Evolutionary conservation across 2,888 invertebrate genomes (phyloP).

Genomic region (Drosophila koepferae): DNA sequence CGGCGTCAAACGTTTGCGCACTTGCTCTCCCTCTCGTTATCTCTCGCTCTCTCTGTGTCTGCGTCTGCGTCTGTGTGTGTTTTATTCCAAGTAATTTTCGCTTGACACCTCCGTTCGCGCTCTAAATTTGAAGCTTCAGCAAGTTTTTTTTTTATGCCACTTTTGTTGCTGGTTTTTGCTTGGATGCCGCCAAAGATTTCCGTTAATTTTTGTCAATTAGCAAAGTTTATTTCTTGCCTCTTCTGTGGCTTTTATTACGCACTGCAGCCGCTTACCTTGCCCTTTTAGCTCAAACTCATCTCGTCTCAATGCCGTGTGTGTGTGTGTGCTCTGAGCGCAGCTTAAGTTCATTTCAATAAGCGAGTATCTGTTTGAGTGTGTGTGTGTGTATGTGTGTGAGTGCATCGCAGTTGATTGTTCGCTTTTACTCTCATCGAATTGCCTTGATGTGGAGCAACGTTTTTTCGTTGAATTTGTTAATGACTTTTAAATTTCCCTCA

Average conservation of each 20-base stretch:
- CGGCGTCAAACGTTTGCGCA: conserved; percentile 42
- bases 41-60: neutral
- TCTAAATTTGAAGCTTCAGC: conserved; percentile 40
- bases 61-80: conserved; percentile 1
- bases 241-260: conserved; percentile 24
- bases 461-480: conserved; percentile 32
- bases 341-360: neutral
- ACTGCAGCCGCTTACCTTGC: conserved; percentile 12
- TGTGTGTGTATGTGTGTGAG: neutral
- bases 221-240: conserved; percentile 34
- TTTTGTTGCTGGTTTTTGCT: conserved; percentile 16
- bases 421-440: conserved; percentile 13
- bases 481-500: conserved; percentile 23
- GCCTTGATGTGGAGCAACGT: conserved; percentile 15
- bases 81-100: conserved; percentile 53
- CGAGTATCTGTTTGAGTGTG: no score
- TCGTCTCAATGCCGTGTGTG: conserved; percentile 13
- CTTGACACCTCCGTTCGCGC: conserved; percentile 46
- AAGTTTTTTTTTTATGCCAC: conserved; percentile 36
- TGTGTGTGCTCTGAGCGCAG: conserved; percentile 6
- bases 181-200: conserved; percentile 51
- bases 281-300: conserved; percentile 30
- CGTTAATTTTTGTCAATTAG: conserved; percentile 67
- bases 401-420: conserved; percentile 4
- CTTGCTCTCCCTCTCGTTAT: conserved; percentile 9